Base-by-base conservation (phyloP, 2,113 vertebrate species). In the Cheirogaleus medius region DNA sequence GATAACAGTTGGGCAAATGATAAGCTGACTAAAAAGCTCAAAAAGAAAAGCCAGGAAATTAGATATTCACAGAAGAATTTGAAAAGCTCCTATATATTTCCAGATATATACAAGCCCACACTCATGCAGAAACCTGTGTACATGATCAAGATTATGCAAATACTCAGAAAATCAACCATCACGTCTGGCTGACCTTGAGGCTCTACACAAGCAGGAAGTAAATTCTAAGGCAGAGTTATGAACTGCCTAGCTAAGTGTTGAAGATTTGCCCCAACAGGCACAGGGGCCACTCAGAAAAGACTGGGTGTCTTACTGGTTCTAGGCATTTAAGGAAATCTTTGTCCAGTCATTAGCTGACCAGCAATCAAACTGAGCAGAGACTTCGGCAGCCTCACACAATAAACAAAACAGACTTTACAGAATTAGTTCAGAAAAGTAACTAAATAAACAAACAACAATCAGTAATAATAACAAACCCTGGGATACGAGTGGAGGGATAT, bases 311-410 rank as follows among this genome's bases (percentile, higher is more conserved):
- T 34, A 83, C 14, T 20, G 25, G 29, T 77, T 94, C 13, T 11
- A 87, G 12, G 15, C 49, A 97, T 90, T 74, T 74, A 96, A 80
- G 29, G 25, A 94, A 89, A 81, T 54, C 5, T 81, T 7, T 81
- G 25, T 47, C 8, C 6, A 96, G 32, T 39, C 44, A 47, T 71
- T 69, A 93, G 9, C 52, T 91, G n/a, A 90, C 32, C 20, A 85
- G 6, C 39, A 83, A 87, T 9, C 42, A 60, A 93, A 89, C 8
- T 58, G 23, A 80, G 17, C 5, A 74, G 42, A 90, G 25, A 44
- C 9, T 54, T 78, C 6, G 80, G 13, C 25, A 39, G 3, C 11
- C n/a, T 63, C 37, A 74, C 13, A 76, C 6, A 64, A 63, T 6
- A 76, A 87, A 90, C 7, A 49, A 81, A 94, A 87, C 0, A 74